phyloP scores from a whole-genome alignment of 2,113 vertebrate species.

The Naja naja region DNA sequence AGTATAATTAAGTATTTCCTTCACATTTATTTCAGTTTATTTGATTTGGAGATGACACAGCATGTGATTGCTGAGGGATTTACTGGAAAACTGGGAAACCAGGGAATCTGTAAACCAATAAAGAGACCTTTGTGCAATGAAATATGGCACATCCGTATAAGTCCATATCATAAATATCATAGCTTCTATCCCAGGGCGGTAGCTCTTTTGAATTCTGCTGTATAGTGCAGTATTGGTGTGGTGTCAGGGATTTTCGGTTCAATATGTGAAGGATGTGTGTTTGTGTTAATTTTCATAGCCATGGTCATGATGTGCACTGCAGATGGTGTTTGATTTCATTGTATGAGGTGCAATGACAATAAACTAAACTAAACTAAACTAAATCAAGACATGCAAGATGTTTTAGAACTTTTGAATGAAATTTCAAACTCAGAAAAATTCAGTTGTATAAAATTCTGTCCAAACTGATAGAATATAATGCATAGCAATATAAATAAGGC shows the following conservation, averaged over 20 bases:
- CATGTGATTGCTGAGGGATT: neutral
- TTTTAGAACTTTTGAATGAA: neutral
- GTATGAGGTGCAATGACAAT: too few species aligned
- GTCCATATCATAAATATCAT: neutral
- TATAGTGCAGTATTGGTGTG: too few species aligned
- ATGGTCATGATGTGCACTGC: too few species aligned
- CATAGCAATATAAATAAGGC: neutral
- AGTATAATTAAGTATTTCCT: neutral
- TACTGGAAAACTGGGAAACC: neutral
- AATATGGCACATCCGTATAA: neutral
- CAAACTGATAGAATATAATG: neutral
- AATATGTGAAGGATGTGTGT: too few species aligned
- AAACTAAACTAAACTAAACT: too few species aligned
- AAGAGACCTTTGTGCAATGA: neutral
- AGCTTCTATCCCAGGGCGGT: too few species aligned
- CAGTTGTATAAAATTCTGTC: neutral
- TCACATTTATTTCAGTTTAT: neutral
- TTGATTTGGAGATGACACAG: neutral
- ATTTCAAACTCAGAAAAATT: neutral
- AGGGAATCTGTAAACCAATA: neutral
- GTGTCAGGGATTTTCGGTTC: too few species aligned
- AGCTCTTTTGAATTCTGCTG: too few species aligned
- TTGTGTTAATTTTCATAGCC: too few species aligned
- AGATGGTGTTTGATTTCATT: too few species aligned
- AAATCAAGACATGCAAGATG: neutral